Evolutionary conservation across 2,888 invertebrate genomes (phyloP).

Genomic region (Agrotis segetum): DNA sequence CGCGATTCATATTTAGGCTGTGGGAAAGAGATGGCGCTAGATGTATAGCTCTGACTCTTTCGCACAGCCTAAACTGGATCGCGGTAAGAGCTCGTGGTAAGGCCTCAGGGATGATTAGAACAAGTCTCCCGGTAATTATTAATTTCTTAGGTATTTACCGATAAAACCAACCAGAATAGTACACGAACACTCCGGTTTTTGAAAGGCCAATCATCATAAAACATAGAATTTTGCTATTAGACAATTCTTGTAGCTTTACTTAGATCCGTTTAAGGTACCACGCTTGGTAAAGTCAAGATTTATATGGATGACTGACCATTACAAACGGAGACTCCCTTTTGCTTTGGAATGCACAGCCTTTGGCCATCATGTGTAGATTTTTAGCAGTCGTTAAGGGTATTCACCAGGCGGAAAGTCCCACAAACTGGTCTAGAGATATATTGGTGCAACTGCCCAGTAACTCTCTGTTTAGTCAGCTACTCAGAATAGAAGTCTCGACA

Average conservation of each 20-base stretch:
- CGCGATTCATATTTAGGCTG: too few relatives aligned
- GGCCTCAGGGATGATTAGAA: too few relatives aligned
- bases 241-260: neutral
- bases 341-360: neutral
- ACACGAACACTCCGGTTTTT: neutral
- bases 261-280: too few relatives aligned
- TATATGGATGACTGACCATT: neutral
- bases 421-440: neutral
- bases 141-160: constrained; percentile 10
- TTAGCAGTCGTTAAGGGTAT: neutral
- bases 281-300: too few relatives aligned
- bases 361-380: neutral
- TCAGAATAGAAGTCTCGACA: neutral
- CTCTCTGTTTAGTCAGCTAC: neutral
- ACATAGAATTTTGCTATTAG: neutral
- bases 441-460: neutral
- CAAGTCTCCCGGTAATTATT: neutral
- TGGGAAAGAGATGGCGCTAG: too few relatives aligned
- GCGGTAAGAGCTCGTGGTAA: too few relatives aligned
- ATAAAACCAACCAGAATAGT: constrained; percentile 9
- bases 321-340: too few relatives aligned
- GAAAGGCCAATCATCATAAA: neutral
- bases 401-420: neutral
- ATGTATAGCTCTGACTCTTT: too few relatives aligned
- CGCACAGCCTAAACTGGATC: too few relatives aligned